phyloP scores from a whole-genome alignment of 2,113 vertebrate species.

The Rattus rattus region DNA sequence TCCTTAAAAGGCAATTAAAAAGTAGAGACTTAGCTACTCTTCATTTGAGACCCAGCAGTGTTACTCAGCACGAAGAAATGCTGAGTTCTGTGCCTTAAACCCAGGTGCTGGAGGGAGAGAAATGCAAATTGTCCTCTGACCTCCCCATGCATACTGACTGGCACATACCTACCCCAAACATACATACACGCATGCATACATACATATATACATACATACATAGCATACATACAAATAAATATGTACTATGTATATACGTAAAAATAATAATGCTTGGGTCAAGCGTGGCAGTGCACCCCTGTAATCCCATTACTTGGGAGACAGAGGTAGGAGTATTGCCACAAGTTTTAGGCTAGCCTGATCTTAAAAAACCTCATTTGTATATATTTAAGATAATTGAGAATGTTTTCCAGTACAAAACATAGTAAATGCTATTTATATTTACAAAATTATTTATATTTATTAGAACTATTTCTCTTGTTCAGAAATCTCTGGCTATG shows the following conservation, averaged over 20 bases:
- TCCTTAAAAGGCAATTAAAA: conserved; percentile 27
- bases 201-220: neutral
- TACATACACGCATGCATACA: neutral
- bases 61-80: neutral
- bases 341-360: neutral
- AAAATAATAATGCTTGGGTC: neutral
- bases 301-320: too few relatives aligned
- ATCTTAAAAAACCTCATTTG: neutral
- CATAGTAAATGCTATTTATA: too few relatives aligned
- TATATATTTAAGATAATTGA: neutral
- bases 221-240: neutral
- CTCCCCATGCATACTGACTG: neutral
- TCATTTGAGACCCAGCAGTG: neutral
- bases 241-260: neutral
- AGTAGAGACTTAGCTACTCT: neutral
- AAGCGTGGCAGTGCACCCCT: neutral
- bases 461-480: neutral
- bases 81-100: neutral
- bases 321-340: neutral
- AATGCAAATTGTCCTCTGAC: neutral
- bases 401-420: neutral
- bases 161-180: neutral
- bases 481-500: neutral
- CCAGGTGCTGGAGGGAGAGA: neutral
- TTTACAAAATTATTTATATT: neutral